Evolutionary conservation across 2,113 vertebrate species (phyloP).

Genomic region (Eulacestoma nigropectus): DNA sequence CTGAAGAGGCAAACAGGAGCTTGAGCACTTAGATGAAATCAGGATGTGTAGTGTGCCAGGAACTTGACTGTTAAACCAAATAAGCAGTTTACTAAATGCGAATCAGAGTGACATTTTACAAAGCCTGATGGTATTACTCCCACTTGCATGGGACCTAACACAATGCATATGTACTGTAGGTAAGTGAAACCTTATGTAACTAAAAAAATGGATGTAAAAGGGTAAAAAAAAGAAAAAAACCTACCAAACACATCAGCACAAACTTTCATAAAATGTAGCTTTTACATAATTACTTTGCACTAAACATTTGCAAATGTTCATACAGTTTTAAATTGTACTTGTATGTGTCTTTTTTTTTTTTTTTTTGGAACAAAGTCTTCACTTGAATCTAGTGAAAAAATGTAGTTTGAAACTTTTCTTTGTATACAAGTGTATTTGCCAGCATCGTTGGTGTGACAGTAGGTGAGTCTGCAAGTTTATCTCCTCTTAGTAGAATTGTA

Average conservation of each 20-base stretch:
- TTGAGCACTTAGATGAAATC: constrained; percentile 52
- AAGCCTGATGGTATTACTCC: constrained; percentile 64
- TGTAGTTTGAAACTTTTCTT: constrained; percentile 72
- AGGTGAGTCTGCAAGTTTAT: constrained; percentile 66
- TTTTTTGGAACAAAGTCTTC: constrained; percentile 65
- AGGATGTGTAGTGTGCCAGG: constrained; percentile 53
- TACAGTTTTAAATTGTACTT: constrained; percentile 70
- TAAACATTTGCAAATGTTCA: constrained; percentile 73
- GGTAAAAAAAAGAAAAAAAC: constrained; percentile 19
- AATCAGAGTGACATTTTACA: constrained; percentile 57
- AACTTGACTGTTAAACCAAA: constrained; percentile 70
- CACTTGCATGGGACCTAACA: constrained; percentile 64
- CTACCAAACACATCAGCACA: constrained; percentile 72
- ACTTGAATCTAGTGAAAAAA: constrained; percentile 67
- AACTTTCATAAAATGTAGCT: constrained; percentile 69
- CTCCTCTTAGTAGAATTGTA: constrained; percentile 66
- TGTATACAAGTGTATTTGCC: constrained; percentile 71
- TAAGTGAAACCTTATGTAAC: constrained; percentile 72
- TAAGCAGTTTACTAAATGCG: constrained; percentile 64
- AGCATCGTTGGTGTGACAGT: constrained; percentile 67
- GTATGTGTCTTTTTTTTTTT: constrained; percentile 63
- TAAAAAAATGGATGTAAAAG: constrained; percentile 66
- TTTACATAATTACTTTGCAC: constrained; percentile 73
- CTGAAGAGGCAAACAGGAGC: constrained; percentile 37
- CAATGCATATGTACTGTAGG: constrained; percentile 62